A percentile compares a stretch with the other conserved stretches of the same genome.
Conservation (phyloP, 2,888 invertebrate genomes). For the Muscina levida region DNA sequence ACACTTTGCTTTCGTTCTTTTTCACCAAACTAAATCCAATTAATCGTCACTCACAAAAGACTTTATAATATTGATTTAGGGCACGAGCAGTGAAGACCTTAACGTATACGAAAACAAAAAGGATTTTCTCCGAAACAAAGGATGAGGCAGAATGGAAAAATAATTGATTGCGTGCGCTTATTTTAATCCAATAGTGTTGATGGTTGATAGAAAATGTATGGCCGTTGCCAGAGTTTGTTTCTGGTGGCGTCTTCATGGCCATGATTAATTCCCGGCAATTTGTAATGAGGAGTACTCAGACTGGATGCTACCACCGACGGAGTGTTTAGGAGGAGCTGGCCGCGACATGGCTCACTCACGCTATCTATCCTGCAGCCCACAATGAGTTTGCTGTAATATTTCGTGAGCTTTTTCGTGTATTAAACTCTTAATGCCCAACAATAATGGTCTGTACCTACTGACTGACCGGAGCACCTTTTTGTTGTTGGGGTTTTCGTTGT, state of each 20-base stretch:
- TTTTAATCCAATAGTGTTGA: constrained; percentile 43
- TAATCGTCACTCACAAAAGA: constrained; percentile 20
- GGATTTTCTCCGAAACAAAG: constrained; percentile 36
- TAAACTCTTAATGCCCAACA: no score
- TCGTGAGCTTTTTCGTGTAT: constrained; percentile 32
- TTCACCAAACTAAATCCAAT: not conserved
- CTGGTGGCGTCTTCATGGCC: constrained; percentile 45
- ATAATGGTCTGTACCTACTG: not conserved
- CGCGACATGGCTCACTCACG: constrained; percentile 3
- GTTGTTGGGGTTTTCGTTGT: no score
- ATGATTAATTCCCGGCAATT: constrained; percentile 65
- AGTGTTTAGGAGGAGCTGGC: not conserved
- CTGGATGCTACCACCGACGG: no score
- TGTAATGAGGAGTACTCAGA: constrained; percentile 45
- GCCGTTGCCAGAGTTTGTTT: constrained; percentile 55
- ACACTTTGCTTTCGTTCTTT: not conserved
- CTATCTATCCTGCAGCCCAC: constrained; percentile 40
- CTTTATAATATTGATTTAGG: constrained; percentile 22
- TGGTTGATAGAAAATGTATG: constrained; percentile 60
- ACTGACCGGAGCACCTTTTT: constrained; percentile 17
- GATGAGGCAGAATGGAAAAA: not conserved
- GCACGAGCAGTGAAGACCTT: not conserved
- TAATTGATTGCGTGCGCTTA: constrained; percentile 63
- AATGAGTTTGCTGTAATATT: constrained; percentile 53
- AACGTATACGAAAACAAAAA: constrained; percentile 20